Evolutionary conservation across 2,888 invertebrate species (phyloP).

Genomic region (Elysia crispata): DNA sequence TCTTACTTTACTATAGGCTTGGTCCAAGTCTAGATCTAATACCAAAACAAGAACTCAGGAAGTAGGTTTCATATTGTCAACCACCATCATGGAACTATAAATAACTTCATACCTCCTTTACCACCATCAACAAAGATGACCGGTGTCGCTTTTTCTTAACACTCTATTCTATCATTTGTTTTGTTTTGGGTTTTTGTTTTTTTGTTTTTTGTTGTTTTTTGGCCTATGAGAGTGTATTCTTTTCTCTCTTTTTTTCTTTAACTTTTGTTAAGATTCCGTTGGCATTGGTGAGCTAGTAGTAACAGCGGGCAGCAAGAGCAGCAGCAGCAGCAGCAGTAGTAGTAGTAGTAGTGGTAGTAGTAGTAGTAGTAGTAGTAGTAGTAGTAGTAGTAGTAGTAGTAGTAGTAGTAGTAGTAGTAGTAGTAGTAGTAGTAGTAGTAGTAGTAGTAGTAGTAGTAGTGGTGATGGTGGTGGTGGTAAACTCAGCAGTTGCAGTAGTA

Average conservation of each 20-base stretch:
- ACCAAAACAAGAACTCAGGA: no score
- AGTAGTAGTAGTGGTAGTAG: constrained; percentile 18
- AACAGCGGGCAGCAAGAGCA: neutral
- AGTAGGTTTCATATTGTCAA: no score
- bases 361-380: constrained; percentile 30
- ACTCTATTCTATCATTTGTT: neutral
- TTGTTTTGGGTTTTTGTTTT: neutral
- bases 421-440: constrained; percentile 15
- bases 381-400: constrained; percentile 29
- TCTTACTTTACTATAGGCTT: no score
- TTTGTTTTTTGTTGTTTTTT: no score
- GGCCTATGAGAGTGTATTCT: neutral
- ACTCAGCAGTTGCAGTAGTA: constrained; percentile 5
- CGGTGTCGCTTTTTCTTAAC: neutral
- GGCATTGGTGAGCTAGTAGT: neutral
- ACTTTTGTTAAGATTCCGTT: neutral
- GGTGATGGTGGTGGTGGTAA: constrained; percentile 10
- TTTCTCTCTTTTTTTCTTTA: constrained; percentile 4
- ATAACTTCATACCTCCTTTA: no score
- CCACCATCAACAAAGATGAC: no score
- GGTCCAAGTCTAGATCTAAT: no score
- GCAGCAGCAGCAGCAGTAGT: neutral
- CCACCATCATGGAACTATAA: no score
- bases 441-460: constrained; percentile 15
- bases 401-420: constrained; percentile 23